Percentiles rank a stretch among this genome's conserved stretches.
Evolutionary conservation across 2,113 vertebrate species (phyloP).

Genomic region (Melierax canorus): DNA sequence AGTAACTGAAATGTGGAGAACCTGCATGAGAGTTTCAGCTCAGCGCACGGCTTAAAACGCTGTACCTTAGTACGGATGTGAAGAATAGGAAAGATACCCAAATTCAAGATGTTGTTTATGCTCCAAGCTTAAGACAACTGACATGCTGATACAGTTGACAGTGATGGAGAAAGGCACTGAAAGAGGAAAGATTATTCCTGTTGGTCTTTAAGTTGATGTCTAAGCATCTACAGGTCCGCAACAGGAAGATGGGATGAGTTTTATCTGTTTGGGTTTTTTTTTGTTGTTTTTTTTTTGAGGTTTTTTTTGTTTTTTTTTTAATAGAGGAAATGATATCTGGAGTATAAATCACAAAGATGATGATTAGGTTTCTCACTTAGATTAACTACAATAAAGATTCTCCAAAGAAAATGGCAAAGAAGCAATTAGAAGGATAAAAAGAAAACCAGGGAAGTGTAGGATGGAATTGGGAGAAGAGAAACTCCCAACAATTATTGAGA

Average conservation of each 20-base stretch:
- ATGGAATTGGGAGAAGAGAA: background rate
- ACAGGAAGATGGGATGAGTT: background rate
- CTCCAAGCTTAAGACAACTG: background rate
- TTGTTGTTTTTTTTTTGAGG: too few species aligned
- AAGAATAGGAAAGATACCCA: background rate
- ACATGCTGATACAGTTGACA: background rate
- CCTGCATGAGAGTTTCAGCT: background rate
- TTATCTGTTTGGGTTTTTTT: background rate
- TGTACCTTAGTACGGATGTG: background rate
- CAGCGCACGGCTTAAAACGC: background rate
- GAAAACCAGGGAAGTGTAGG: background rate
- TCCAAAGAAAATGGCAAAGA: background rate
- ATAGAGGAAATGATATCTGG: background rate
- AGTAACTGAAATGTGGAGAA: background rate
- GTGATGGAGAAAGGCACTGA: background rate
- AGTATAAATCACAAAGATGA: background rate
- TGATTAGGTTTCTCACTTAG: background rate
- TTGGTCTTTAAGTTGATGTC: background rate
- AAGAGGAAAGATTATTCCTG: background rate
- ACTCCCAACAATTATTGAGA: background rate
- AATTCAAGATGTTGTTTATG: background rate
- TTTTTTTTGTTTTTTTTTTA: background rate
- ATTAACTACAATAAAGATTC: background rate
- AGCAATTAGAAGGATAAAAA: background rate
- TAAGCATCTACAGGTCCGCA: background rate